Percentiles rank a stretch among this genome's conserved stretches.
Evolutionary conservation across 2,888 invertebrate species (phyloP).

Genomic region (Eilema griseolum): DNA sequence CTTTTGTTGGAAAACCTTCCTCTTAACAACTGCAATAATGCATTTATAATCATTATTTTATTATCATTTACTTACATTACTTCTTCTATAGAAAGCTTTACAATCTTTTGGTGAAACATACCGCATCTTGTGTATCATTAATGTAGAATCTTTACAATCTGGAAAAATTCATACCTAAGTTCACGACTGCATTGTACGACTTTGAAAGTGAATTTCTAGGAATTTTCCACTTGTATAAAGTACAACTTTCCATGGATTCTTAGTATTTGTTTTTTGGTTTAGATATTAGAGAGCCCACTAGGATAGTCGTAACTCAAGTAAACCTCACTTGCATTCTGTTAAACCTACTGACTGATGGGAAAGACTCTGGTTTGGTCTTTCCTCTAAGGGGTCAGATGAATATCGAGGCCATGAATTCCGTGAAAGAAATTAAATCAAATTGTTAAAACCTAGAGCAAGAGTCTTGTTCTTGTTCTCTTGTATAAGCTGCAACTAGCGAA

Average conservation of each 20-base stretch:
- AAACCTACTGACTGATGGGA: too few relatives aligned
- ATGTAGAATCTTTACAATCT: slow-evolving; percentile 58
- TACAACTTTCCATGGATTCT: not conserved
- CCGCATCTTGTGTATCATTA: slow-evolving; percentile 59
- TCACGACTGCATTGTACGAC: not conserved
- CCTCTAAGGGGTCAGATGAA: too few relatives aligned
- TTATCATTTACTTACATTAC: slow-evolving; percentile 49
- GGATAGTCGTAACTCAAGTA: not conserved
- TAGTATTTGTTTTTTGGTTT: not conserved
- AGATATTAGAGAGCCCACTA: not conserved
- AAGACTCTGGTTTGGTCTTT: too few relatives aligned
- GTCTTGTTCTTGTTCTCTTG: too few relatives aligned
- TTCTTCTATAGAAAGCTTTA: slow-evolving; percentile 55
- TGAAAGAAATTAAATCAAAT: not conserved
- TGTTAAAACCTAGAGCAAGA: not conserved
- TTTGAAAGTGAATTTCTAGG: not conserved
- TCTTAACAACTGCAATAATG: not conserved
- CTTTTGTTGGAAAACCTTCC: too few relatives aligned
- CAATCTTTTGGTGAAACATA: slow-evolving; percentile 56
- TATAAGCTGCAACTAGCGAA: too few relatives aligned
- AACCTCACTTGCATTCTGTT: too few relatives aligned
- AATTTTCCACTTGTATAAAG: not conserved
- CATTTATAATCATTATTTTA: too few relatives aligned
- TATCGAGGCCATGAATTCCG: too few relatives aligned
- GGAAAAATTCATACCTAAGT: slow-evolving; percentile 24